Evolutionary conservation across 1,140 invertebrate genomes (phyloP).

Genomic region (Lerema accius): DNA sequence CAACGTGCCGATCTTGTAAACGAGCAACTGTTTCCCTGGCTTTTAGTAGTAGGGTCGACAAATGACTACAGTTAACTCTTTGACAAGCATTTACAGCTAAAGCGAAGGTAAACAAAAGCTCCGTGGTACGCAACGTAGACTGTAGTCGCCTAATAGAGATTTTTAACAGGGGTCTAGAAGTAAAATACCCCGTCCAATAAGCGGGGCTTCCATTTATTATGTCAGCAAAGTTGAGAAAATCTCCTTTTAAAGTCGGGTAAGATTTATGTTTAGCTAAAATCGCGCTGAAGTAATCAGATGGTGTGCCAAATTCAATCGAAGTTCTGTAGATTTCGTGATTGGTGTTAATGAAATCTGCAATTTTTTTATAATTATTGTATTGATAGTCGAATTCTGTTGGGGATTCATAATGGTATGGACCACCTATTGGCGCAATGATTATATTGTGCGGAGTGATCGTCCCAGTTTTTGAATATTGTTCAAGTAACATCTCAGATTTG

Average conservation of each 20-base stretch:
- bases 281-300: constrained; percentile 90
- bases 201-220: constrained; percentile 89
- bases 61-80: constrained; percentile 73
- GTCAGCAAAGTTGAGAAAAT: constrained; percentile 96
- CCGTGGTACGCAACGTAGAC: constrained; percentile 89
- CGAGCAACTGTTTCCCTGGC: constrained; percentile 85
- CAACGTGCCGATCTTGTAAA: constrained; percentile 63
- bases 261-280: constrained; percentile 82
- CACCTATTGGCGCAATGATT: constrained; percentile 91
- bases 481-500: constrained; percentile 90
- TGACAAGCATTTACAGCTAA: constrained; percentile 85
- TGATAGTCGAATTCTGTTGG: constrained; percentile 93
- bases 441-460: constrained; percentile 92
- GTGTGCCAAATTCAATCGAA: constrained; percentile 91
- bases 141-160: constrained; percentile 91
- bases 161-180: constrained; percentile 93
- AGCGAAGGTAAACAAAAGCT: constrained; percentile 92
- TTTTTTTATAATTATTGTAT: constrained; percentile 90
- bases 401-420: constrained; percentile 90
- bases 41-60: constrained; percentile 85
- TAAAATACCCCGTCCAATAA: constrained; percentile 96
- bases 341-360: constrained; percentile 91
- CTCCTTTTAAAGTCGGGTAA: constrained; percentile 90
- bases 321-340: constrained; percentile 87
- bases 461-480: constrained; percentile 91